Evolutionary conservation across 2,113 vertebrate species (phyloP), one percentile per base, ranked within the genome.

Genomic region (Dicaeum eximium): DNA sequence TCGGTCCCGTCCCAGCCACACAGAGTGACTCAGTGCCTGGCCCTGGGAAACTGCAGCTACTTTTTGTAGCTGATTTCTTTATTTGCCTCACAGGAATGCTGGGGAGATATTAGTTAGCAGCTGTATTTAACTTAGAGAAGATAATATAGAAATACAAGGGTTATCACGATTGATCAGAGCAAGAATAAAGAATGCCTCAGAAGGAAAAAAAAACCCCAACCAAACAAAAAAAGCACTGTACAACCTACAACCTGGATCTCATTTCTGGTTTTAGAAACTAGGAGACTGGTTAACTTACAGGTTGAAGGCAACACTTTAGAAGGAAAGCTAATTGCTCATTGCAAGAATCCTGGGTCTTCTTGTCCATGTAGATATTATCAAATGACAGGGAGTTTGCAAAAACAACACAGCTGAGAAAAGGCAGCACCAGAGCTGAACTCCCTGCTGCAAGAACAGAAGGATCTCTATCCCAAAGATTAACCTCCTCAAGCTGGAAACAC

Each of bases 11-110:
- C 64, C 75, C 86, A 86, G 64, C 35, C n/a, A 27, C 51, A 47
- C 56, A 33, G 28, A 83, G 47, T 88, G 92, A 92, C 53, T 93
- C 92, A 91, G 8, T 25, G 83, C 65, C 69, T 71, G 51, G 61
- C 51, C 72, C 48, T 48, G 64, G 64, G 71, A 90, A 88, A 73
- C 14, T 72, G 22, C 1, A 14, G 38, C 7, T 57, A 24, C 9
- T 19, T 66, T 28, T 28, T 40, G 21, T 14, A 31, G n/a, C 74
- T 30, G 27, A 58, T 92, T 92, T 35, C 15, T 62, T 66, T 75
- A 77, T 54, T 50, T 88, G 54, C 73, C 78, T 88, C 50, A 33
- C 27, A 65, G 71, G 58, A 90, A 62, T 47, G 53, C 58, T 73
- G 54, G 13, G 28, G 53, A 81, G 65, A 80, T 82, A 80, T 82